Evolutionary conservation across 2,797 vertebrate species (phyloP), one percentile per base, ranked within the genome.

Genomic region (Calcarius lapponicus): DNA sequence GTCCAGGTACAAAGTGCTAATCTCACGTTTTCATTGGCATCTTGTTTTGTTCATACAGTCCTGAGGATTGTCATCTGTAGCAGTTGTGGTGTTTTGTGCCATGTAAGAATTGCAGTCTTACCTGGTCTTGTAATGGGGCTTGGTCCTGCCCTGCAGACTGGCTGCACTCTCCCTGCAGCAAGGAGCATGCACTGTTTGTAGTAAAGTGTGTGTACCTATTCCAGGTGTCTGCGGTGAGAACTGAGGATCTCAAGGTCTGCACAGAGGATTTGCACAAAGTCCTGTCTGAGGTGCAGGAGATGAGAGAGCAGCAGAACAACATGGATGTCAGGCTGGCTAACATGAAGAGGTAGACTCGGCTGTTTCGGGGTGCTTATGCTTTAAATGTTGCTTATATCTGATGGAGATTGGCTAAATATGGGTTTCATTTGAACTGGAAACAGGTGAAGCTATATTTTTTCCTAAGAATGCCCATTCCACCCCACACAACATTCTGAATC

Each of bases 231-330:
- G 56, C 96, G 34, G 93, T 97, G 65, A 98, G 97, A 91, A 86
- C 66, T 6, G 97, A 98, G 47, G 97, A 97, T 58, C 42, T 96
- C 80, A 95, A 93, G 72, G 92, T 96, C 60, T 96, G 93, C 34
- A 65, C 87, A 0, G 92, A 97, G 32, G 96, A 98, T 53, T 88
- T 98, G 73, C 97, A 98, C 82, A 98, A 95, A 89, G 95, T 97
- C 24, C 92, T 97, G 17, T 93, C 93, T 17, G 97, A 98, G 69
- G 81, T 98, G 54, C 95, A 97, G 87, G 96, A 97, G 31, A 96
- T 98, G 91, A 97, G 88, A 47, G 93, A 97, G 65, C 97, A 96
- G 65, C 97, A 98, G 69, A 96, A n/a, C 73, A 96, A 91, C 76
- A 96, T 98, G 97, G 96, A 98, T 65, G 51, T 75, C 85, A 97